Evolutionary conservation across 2,113 vertebrate species (phyloP).

Genomic region (Callopanchax toddi): DNA sequence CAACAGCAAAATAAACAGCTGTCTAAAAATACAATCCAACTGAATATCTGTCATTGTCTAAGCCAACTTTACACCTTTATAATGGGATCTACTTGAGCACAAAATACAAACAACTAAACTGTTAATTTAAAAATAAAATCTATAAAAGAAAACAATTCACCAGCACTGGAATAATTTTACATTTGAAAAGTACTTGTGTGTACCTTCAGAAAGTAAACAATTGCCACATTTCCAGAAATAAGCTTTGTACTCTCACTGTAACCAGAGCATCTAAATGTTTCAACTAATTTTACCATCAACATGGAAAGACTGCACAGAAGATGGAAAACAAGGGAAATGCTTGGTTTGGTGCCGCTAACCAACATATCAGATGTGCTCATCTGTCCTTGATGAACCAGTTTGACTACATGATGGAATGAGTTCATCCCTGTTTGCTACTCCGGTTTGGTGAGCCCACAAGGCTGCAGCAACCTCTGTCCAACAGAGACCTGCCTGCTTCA

Average conservation of each 20-base stretch:
- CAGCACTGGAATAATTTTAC: conserved; percentile 21
- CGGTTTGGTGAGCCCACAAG: background rate
- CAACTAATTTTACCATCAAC: background rate
- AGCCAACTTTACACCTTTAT: background rate
- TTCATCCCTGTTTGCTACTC: background rate
- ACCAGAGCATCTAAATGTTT: conserved; percentile 5
- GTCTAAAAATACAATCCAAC: background rate
- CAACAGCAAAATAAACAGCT: conserved; percentile 36
- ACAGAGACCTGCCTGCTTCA: conserved; percentile 11
- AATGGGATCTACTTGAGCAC: conserved; percentile 15
- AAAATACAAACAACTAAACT: conserved; percentile 26
- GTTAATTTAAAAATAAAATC: background rate
- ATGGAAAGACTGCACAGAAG: background rate
- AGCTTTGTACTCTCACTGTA: background rate
- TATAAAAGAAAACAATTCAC: conserved; percentile 7
- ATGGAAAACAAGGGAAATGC: background rate
- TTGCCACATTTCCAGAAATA: conserved; percentile 1
- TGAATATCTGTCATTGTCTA: conserved; percentile 4
- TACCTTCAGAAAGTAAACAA: conserved; percentile 24
- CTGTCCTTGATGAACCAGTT: conserved; percentile 19
- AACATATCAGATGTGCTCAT: background rate
- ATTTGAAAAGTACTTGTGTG: conserved; percentile 24
- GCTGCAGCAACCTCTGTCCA: background rate
- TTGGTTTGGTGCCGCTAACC: background rate
- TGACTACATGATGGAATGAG: conserved; percentile 27